Base-by-base conservation (phyloP, 2,888 invertebrate genomes). In the Pristionchus japonicus region DNA sequence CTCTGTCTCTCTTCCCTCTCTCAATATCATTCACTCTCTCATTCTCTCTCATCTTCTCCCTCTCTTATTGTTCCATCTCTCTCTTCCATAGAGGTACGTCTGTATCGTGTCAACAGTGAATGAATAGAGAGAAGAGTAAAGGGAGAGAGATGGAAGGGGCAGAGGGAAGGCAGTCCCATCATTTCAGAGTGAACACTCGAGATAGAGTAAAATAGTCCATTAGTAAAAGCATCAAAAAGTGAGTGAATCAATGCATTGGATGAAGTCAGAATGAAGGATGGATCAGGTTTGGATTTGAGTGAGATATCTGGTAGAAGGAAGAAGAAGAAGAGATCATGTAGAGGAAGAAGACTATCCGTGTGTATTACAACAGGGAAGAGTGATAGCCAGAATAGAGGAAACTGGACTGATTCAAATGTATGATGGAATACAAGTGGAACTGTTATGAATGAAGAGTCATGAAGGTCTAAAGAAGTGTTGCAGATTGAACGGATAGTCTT, bases 91-190 rank as follows among this genome's bases (percentile, higher is more conserved):
- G 74, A 74, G 74, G 74, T 74, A 74, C 37, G 74, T 31, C 40
- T 74, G 37, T 74, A 37, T 74, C 74, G 74, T 74, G 74, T 74
- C 74, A 82, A 82, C 40, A 74, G 74, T 74, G 84, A 84, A 37
- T 57, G 57, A 27, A 83, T 37, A 52, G 37, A 83, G 31, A 57
- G 37, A 84, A 20, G n/a, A 61, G 34, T 11, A 57, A 23, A n/a
- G 84, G n/a, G 37, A 82, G 47, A 23, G 17, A n/a, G 15, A 82
- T 11, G 47, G 84, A 31, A 61, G 27, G 34, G 23, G 40, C 20
- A 52, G 15, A 52, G 31, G 23, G 17, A 43, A 43, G 9, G 80
- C 23, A 52, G 34, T 43, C 49, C 34, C 49, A 23, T 49, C 23
- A 82, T 47, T 49, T 15, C 37, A 83, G 37, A 83, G 20, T 2